A percentile compares a stretch with the other conserved stretches of the same genome.
phyloP scores from a whole-genome alignment of 2,113 vertebrate species.

The Gnathonemus echidnorhynchus region DNA sequence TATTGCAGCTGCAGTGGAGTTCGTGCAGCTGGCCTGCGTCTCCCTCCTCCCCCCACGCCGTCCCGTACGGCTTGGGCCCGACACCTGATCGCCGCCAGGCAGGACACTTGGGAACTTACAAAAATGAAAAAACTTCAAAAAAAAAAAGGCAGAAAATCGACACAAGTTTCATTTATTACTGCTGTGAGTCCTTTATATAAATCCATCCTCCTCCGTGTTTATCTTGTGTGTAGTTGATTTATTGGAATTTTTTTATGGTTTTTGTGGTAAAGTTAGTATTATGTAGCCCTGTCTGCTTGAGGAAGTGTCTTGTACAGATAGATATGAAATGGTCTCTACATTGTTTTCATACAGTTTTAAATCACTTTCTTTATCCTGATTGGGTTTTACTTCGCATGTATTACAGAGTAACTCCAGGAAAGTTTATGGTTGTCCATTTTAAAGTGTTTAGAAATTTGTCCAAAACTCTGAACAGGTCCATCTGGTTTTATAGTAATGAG shows the following conservation, averaged over 20 bases:
- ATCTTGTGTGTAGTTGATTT: not conserved
- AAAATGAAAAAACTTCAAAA: not conserved
- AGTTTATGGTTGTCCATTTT: not conserved
- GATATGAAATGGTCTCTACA: not conserved
- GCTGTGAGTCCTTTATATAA: not conserved
- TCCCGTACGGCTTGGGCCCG: not conserved
- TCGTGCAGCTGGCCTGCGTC: not conserved
- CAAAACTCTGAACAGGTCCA: not conserved
- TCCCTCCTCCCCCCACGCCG: too few relatives aligned
- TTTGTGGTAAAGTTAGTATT: not conserved
- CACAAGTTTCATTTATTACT: not conserved
- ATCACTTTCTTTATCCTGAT: not conserved
- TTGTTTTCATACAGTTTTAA: not conserved
- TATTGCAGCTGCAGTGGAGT: not conserved
- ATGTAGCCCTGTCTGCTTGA: not conserved
- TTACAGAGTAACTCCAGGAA: not conserved
- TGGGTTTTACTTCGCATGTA: not conserved
- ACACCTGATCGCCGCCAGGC: not conserved
- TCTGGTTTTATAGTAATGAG: not conserved
- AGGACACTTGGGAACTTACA: not conserved
- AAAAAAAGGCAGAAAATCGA: not conserved
- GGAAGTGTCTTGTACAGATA: not conserved
- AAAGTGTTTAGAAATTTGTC: not conserved
- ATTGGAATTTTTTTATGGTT: not conserved
- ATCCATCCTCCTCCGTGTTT: not conserved